These are phyloP conservation scores for Piprites chloris DNA, from an alignment of 2,113 vertebrate species.

Conservation along the genomic window DNA sequence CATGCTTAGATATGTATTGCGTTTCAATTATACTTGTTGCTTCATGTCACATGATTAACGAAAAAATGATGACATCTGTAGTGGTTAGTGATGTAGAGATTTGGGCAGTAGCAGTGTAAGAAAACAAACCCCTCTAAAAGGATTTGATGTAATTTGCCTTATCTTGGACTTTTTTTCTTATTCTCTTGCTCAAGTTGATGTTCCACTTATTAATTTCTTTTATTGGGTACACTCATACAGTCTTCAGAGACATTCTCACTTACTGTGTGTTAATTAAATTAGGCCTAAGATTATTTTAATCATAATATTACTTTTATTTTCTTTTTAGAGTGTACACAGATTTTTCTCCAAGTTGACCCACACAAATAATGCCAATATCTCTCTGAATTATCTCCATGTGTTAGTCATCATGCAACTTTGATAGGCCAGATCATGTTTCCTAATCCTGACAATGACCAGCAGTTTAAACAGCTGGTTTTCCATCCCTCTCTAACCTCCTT, in stretches of 20 bases:
- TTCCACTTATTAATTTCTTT: neutral
- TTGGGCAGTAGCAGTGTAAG: neutral
- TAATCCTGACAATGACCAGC: neutral
- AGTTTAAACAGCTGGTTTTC: neutral
- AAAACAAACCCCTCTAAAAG: neutral
- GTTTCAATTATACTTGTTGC: neutral
- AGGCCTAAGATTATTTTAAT: neutral
- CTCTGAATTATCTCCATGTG: neutral
- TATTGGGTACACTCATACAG: neutral
- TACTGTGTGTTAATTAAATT: neutral
- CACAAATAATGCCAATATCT: neutral
- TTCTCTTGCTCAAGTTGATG: neutral
- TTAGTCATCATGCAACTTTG: neutral
- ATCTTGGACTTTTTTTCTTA: neutral
- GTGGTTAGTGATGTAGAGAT: neutral
- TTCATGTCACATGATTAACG: neutral
- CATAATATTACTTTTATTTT: neutral
- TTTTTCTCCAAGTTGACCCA: neutral
- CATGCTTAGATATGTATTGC: neutral
- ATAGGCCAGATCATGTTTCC: neutral
- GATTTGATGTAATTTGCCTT: neutral
- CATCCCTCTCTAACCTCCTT: neutral
- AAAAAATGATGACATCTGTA: neutral
- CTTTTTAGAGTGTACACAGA: neutral
- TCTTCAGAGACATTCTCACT: neutral